These are phyloP conservation scores for Aphidius gifuensis DNA, from an alignment of 1,140 invertebrate genomes.

Conservation along the genomic window DNA sequence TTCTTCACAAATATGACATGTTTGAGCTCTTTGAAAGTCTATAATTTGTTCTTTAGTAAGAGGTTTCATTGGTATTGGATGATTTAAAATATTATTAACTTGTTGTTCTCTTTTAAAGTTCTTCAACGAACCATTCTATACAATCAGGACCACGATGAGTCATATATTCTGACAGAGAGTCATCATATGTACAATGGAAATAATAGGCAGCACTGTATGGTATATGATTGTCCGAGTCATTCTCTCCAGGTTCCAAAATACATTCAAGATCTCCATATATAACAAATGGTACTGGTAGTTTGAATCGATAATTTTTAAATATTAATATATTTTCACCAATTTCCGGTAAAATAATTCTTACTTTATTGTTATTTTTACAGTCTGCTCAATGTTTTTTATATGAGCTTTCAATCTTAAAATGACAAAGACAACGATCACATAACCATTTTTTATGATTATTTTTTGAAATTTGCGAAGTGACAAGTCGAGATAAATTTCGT, in stretches of 20 bases:
- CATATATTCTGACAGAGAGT: conserved; percentile 37
- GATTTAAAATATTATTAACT: conserved; percentile 1
- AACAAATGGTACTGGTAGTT: background rate
- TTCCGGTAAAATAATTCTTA: background rate
- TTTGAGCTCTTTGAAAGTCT: too few species aligned
- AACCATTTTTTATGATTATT: background rate
- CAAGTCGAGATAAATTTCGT: background rate
- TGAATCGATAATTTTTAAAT: background rate
- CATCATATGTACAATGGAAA: conserved; percentile 43
- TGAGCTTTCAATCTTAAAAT: background rate
- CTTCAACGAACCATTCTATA: conserved; percentile 32
- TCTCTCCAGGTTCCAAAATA: background rate
- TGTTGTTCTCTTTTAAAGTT: background rate
- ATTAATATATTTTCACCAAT: background rate
- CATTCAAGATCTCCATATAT: background rate
- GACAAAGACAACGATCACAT: background rate
- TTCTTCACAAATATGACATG: too few species aligned
- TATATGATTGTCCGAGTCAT: conserved; percentile 34
- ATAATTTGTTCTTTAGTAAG: background rate
- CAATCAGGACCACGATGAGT: conserved; percentile 36
- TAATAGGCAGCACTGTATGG: conserved; percentile 45
- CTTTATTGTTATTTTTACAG: background rate
- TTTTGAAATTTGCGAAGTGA: background rate
- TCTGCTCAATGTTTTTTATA: background rate
- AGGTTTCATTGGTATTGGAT: conserved; percentile 2